These are phyloP conservation scores for Sciurus niger DNA, from an alignment of 2,113 vertebrate species.

Conservation along the genomic window DNA sequence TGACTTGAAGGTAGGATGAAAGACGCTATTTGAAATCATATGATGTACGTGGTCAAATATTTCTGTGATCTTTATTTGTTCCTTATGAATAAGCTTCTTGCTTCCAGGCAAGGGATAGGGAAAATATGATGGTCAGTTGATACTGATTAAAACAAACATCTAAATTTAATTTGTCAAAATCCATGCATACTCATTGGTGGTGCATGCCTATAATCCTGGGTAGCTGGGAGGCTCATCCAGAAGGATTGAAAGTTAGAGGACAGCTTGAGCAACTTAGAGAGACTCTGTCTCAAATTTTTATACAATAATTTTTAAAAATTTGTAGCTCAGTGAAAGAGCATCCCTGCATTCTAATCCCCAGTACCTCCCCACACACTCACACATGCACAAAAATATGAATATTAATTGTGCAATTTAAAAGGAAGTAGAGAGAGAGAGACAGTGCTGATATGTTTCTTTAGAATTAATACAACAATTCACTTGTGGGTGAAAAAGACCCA, in stretches of 20 bases:
- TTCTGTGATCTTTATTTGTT: constrained; percentile 31
- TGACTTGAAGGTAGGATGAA: constrained; percentile 46
- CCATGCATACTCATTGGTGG: constrained; percentile 29
- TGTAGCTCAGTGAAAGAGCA: no score
- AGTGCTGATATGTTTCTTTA: not conserved
- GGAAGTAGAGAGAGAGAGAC: not conserved
- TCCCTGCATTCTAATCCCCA: no score
- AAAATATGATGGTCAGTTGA: constrained; percentile 22
- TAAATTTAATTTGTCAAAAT: constrained; percentile 62
- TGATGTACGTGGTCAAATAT: not conserved
- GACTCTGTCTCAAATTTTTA: no score
- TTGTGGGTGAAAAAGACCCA: constrained; percentile 24
- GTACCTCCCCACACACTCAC: no score
- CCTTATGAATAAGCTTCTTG: constrained; percentile 61
- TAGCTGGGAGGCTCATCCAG: no score
- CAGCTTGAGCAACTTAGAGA: no score
- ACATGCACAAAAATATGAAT: no score
- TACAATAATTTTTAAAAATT: no score
- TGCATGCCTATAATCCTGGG: no score
- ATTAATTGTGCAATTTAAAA: constrained; percentile 67
- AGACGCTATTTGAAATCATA: constrained; percentile 48
- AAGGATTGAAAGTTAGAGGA: no score
- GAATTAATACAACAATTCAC: constrained; percentile 54
- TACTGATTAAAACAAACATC: constrained; percentile 63
- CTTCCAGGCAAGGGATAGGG: constrained; percentile 17